Percentiles rank a stretch among this genome's conserved stretches.
These are phyloP conservation scores for Lasioglossum figueresi DNA, from an alignment of 2,888 invertebrate species.

Conservation along the genomic window DNA sequence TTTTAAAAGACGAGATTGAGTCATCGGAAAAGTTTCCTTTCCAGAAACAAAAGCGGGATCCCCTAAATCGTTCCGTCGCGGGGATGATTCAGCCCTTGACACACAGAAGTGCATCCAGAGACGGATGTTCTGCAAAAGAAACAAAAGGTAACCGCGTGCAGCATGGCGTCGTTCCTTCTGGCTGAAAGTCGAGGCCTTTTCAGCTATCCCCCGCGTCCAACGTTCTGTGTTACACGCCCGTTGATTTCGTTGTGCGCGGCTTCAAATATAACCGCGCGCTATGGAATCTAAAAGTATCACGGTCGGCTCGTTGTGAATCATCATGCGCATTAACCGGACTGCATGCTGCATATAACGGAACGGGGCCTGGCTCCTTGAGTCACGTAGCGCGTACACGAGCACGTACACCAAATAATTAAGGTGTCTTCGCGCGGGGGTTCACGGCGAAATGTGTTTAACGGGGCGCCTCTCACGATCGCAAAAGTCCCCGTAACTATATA, in stretches of 20 bases:
- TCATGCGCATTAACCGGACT: slow-evolving; percentile 40
- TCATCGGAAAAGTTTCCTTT: not conserved
- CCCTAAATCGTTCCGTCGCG: not conserved
- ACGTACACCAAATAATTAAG: slow-evolving; percentile 50
- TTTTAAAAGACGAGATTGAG: not conserved
- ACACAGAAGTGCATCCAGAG: slow-evolving; percentile 2
- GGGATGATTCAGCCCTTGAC: slow-evolving; percentile 32
- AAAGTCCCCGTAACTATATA: not conserved
- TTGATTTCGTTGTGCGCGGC: slow-evolving; percentile 39
- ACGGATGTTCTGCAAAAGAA: not conserved
- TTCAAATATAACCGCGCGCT: slow-evolving; percentile 46
- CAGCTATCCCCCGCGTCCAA: slow-evolving; percentile 3
- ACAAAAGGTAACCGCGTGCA: not conserved
- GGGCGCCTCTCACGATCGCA: not conserved
- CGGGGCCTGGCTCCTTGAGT: slow-evolving; percentile 40
- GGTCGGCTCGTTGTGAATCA: slow-evolving; percentile 52
- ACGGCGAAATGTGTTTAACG: not conserved
- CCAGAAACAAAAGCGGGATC: not conserved
- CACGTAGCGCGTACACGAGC: slow-evolving; percentile 30
- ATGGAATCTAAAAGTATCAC: slow-evolving; percentile 59
- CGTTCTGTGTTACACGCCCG: slow-evolving; percentile 15
- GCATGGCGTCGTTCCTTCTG: not conserved
- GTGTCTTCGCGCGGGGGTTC: slow-evolving; percentile 16
- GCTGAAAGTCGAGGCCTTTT: slow-evolving; percentile 14
- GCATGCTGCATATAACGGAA: slow-evolving; percentile 46